Conservation (phyloP, 1,140 invertebrate genomes). For the Colletes gigas region DNA sequence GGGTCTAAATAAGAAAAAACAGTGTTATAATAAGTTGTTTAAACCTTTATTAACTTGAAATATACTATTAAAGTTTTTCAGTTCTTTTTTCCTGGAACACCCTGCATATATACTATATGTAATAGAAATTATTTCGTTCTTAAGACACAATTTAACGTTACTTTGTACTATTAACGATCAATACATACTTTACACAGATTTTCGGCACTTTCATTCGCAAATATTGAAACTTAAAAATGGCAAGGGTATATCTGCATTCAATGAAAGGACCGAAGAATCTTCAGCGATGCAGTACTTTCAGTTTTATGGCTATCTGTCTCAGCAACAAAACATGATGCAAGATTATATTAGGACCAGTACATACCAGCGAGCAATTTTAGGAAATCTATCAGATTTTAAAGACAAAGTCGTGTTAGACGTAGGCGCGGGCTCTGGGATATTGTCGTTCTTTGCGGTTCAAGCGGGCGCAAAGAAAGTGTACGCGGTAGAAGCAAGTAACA, state of each 20-base stretch:
- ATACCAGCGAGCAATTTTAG: constrained; percentile 97
- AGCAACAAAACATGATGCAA: constrained; percentile 99
- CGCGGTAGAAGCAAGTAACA: constrained; percentile 98
- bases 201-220: constrained; percentile 88
- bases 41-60: too few species aligned
- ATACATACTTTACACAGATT: constrained; percentile 81
- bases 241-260: constrained; percentile 92
- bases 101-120: too few species aligned
- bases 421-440: constrained; percentile 97
- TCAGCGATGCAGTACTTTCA: constrained; percentile 99
- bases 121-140: background rate
- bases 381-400: constrained; percentile 96
- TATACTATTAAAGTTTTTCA: too few species aligned
- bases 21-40: too few species aligned
- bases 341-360: constrained; percentile 99
- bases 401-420: constrained; percentile 98
- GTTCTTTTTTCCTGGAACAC: too few species aligned
- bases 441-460: constrained; percentile 99
- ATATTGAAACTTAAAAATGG: constrained; percentile 90
- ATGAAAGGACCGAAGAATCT: constrained; percentile 97
- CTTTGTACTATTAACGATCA: background rate
- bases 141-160: background rate
- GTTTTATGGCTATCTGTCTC: constrained; percentile 99
- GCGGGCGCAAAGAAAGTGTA: constrained; percentile 98
- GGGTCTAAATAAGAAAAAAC: too few species aligned